Conservation (phyloP, 2,888 invertebrate species). For the Oxystoma pomonae region DNA sequence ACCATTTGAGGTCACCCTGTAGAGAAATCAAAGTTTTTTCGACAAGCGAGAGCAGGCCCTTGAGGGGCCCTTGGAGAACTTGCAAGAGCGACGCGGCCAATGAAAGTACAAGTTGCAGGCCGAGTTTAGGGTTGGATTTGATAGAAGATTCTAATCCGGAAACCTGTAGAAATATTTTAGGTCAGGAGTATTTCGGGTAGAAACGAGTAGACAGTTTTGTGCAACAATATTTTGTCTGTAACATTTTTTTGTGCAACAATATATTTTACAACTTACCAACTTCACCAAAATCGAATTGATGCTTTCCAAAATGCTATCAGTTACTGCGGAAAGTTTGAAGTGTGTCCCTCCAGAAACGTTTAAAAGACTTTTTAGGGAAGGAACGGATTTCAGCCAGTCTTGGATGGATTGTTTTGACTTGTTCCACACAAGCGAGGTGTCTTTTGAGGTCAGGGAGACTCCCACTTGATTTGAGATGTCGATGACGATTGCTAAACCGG, state of each 20-base stretch:
- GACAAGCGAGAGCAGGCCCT: slow-evolving; percentile 16
- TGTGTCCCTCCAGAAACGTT: slow-evolving; percentile 17
- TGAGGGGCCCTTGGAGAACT: slow-evolving; percentile 19
- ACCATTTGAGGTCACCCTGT: slow-evolving; percentile 21
- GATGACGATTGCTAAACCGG: slow-evolving; percentile 22
- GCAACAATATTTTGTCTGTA: no score
- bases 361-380: slow-evolving; percentile 18
- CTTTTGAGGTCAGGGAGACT: slow-evolving; percentile 20
- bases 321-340: slow-evolving; percentile 17
- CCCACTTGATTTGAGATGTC: slow-evolving; percentile 20
- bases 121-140: slow-evolving; percentile 9
- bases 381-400: slow-evolving; percentile 18
- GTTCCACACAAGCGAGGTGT: slow-evolving; percentile 17
- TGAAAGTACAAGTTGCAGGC: neutral
- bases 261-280: slow-evolving; percentile 14
- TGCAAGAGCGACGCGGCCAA: slow-evolving; percentile 1
- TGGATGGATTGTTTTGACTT: slow-evolving; percentile 17
- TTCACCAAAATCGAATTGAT: slow-evolving; percentile 15
- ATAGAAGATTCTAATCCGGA: neutral
- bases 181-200: neutral
- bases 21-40: slow-evolving; percentile 11
- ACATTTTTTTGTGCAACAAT: no score
- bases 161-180: neutral
- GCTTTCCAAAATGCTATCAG: slow-evolving; percentile 7
- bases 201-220: no score